These are phyloP conservation scores for Lasioglossum morio DNA, from an alignment of 2,888 invertebrate genomes.

Conservation along the genomic window DNA sequence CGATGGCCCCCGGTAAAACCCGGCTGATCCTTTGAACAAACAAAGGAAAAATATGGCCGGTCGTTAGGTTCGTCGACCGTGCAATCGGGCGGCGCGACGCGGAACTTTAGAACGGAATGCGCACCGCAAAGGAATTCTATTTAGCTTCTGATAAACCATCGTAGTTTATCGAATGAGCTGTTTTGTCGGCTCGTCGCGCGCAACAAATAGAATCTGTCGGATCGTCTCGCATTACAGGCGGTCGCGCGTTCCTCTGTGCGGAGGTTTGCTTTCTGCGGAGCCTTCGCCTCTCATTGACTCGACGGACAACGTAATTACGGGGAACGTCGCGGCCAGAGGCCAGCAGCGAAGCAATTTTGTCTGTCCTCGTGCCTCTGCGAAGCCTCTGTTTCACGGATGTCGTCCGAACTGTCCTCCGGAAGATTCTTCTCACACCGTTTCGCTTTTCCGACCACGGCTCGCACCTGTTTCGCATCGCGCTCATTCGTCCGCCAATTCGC, in stretches of 20 bases:
- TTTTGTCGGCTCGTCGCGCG: neutral
- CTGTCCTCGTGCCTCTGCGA: neutral
- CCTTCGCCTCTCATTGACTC: slow-evolving; percentile 29
- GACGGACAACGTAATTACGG: slow-evolving; percentile 25
- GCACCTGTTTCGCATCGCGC: neutral
- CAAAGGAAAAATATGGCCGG: neutral
- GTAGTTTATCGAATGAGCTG: neutral
- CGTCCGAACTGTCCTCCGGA: slow-evolving; percentile 20
- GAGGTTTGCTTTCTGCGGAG: neutral
- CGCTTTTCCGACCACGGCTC: neutral
- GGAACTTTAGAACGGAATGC: neutral
- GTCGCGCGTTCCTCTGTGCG: neutral
- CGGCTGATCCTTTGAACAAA: neutral
- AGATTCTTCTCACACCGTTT: slow-evolving; percentile 7
- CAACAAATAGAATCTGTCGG: slow-evolving; percentile 6
- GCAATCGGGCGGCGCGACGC: neutral
- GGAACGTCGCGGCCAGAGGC: slow-evolving; percentile 18
- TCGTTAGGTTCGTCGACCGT: neutral
- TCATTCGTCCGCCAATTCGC: neutral
- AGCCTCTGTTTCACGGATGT: slow-evolving; percentile 12
- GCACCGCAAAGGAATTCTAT: neutral
- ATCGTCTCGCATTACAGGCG: slow-evolving; percentile 6
- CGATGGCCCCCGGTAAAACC: slow-evolving; percentile 11
- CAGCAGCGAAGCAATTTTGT: neutral
- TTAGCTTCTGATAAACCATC: slow-evolving; percentile 1